phyloP scores from a whole-genome alignment of 2,113 vertebrate genomes.

The Anser cygnoides region DNA sequence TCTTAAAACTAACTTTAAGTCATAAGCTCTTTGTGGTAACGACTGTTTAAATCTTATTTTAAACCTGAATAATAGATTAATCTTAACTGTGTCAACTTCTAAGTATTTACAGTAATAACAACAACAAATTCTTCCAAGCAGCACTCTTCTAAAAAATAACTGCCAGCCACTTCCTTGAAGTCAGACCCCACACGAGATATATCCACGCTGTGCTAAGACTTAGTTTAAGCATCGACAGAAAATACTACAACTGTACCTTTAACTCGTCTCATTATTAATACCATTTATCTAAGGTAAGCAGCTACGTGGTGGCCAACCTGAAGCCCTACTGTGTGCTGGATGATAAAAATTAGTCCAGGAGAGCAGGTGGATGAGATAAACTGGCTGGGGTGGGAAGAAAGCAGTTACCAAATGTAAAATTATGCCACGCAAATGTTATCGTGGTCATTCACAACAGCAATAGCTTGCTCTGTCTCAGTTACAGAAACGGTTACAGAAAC shows the following conservation, averaged over 20 bases:
- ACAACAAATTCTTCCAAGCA: neutral
- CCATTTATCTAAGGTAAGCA: slow-evolving; percentile 19
- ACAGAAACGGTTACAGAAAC: neutral
- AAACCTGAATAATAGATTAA: neutral
- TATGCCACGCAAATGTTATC: neutral
- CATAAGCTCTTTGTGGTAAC: neutral
- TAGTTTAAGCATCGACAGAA: neutral
- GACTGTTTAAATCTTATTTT: neutral
- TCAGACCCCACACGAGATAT: neutral
- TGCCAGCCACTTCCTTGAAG: neutral
- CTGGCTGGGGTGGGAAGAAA: neutral
- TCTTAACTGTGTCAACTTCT: neutral
- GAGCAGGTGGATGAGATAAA: neutral
- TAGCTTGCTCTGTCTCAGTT: neutral
- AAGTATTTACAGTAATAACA: neutral
- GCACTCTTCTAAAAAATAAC: neutral
- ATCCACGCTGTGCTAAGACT: neutral
- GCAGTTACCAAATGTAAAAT: neutral
- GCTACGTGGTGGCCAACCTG: neutral
- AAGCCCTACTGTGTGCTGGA: neutral
- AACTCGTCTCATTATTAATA: slow-evolving; percentile 16
- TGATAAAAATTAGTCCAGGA: neutral
- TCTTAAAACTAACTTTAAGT: neutral
- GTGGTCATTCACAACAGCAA: neutral
- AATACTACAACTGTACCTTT: neutral